A percentile compares a stretch with the other conserved stretches of the same genome.
Conservation (phyloP, 2,797 vertebrate genomes). For the Adelosebastes latens region DNA sequence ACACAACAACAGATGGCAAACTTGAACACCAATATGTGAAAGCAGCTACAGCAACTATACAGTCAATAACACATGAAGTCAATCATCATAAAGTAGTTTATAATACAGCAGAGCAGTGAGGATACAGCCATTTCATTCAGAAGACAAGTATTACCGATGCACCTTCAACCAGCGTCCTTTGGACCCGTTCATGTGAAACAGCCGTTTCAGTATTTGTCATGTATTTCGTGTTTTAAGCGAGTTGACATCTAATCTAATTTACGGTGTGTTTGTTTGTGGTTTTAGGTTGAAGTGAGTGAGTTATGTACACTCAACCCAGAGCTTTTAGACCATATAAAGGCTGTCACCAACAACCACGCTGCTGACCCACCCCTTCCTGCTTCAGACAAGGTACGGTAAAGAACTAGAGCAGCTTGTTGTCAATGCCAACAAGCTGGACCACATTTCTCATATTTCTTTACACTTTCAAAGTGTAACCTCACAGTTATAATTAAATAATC, state of each 20-base stretch:
- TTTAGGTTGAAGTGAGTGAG: constrained; percentile 73
- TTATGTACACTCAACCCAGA: constrained; percentile 78
- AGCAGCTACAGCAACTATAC: not conserved
- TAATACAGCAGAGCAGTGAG: not conserved
- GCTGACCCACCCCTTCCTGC: not conserved
- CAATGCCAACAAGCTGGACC: not conserved
- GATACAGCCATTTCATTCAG: not conserved
- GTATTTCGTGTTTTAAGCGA: not conserved
- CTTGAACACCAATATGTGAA: not conserved
- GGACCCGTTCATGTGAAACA: too few relatives aligned
- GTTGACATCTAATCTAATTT: not conserved
- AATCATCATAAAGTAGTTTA: not conserved
- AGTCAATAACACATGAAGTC: not conserved
- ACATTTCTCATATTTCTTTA: not conserved
- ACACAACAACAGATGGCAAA: not conserved
- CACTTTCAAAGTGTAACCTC: not conserved
- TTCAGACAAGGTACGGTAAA: constrained; percentile 58
- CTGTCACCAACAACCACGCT: constrained; percentile 5
- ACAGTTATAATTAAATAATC: not conserved
- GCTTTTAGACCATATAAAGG: constrained; percentile 66
- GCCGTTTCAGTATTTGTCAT: not conserved
- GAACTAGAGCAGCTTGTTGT: not conserved
- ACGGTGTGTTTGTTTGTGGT: not conserved
- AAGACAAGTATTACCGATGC: not conserved
- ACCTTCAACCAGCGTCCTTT: too few relatives aligned